Percentiles rank a stretch among this genome's conserved stretches.
Conservation (phyloP, 2,797 vertebrate genomes). For the Dendrocincla fuliginosa region DNA sequence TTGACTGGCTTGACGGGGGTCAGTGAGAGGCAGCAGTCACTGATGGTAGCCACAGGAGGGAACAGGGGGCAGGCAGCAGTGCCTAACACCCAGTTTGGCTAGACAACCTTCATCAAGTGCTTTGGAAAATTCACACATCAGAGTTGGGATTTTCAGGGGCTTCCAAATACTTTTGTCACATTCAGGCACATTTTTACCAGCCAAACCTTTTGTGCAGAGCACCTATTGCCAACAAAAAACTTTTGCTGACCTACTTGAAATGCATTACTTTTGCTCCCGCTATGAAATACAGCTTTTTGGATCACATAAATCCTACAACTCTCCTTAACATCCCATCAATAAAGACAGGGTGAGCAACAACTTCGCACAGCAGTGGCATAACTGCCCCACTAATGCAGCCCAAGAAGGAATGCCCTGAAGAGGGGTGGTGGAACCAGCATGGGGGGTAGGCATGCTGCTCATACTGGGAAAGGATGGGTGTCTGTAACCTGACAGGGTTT, state of each 20-base stretch:
- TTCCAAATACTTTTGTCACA: background rate
- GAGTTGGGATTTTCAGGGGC: background rate
- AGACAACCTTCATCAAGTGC: rapidly evolving
- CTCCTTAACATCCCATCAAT: background rate
- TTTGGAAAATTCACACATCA: background rate
- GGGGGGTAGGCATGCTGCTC: background rate
- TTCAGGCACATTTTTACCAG: background rate
- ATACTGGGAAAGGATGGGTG: background rate
- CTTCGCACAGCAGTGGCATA: rapidly evolving
- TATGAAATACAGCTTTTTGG: background rate
- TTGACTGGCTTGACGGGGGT: rapidly evolving
- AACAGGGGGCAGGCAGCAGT: rapidly evolving
- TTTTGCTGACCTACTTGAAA: background rate
- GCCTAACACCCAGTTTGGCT: background rate
- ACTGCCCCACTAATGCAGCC: rapidly evolving
- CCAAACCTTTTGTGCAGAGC: background rate
- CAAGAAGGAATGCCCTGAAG: background rate
- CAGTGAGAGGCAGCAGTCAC: background rate
- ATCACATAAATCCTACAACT: background rate
- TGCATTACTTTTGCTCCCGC: rapidly evolving
- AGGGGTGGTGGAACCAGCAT: rapidly evolving
- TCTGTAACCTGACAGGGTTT: slow-evolving; percentile 17
- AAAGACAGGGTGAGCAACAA: background rate
- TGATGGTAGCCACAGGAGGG: background rate
- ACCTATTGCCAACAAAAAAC: rapidly evolving